Conservation (phyloP, 2,888 invertebrate species). For the Xestia c-nigrum region DNA sequence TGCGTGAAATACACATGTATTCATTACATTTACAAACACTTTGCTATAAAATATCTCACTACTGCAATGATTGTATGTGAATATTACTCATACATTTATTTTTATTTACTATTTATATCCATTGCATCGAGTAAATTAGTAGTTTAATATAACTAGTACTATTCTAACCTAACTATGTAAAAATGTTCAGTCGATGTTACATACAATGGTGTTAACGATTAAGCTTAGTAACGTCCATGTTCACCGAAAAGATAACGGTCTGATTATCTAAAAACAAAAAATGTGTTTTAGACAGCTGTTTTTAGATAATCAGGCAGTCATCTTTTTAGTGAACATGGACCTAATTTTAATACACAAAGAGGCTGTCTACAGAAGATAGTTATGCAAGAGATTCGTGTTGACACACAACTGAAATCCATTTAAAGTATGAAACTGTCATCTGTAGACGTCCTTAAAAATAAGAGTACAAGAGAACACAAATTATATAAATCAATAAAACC, state of each 20-base stretch:
- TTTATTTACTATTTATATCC: constrained; percentile 71
- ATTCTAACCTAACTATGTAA: constrained; percentile 86
- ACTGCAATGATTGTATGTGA: constrained; percentile 78
- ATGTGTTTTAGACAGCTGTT: too few species aligned
- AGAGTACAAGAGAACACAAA: constrained; percentile 76
- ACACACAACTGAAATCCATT: constrained; percentile 56
- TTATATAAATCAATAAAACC: constrained; percentile 72
- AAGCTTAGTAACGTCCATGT: constrained; percentile 71
- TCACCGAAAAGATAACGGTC: too few species aligned
- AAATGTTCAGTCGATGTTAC: constrained; percentile 90
- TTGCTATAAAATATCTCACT: constrained; percentile 82
- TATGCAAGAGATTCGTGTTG: constrained; percentile 68
- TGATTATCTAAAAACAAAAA: too few species aligned
- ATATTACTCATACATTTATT: constrained; percentile 63
- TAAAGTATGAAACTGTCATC: constrained; percentile 74
- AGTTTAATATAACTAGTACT: constrained; percentile 77
- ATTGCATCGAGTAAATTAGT: constrained; percentile 75
- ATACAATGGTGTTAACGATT: constrained; percentile 88
- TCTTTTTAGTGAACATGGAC: too few species aligned
- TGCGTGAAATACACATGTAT: constrained; percentile 86
- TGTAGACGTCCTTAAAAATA: constrained; percentile 70
- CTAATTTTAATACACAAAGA: constrained; percentile 66
- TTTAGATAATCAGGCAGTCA: too few species aligned
- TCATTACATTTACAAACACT: constrained; percentile 79
- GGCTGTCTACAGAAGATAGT: constrained; percentile 60